Conservation (phyloP, 35 echinoderm and acorn worm genomes). For the Heliocidaris erythrogramma region DNA sequence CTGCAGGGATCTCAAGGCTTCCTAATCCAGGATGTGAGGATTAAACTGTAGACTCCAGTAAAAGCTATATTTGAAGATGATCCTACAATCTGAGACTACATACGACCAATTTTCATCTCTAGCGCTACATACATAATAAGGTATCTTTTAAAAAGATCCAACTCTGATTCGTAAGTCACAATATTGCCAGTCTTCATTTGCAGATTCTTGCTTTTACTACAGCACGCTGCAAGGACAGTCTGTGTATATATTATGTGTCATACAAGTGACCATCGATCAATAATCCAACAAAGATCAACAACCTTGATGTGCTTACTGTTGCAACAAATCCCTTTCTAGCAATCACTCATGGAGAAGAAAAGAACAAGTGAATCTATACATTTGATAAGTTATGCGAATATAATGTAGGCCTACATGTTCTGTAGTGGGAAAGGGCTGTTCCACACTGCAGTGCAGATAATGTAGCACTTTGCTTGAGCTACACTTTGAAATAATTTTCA, state of each 20-base stretch:
- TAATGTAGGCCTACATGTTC: no score
- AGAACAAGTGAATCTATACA: neutral
- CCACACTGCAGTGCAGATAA: no score
- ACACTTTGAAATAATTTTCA: no score
- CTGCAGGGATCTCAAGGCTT: neutral
- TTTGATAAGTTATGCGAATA: no score
- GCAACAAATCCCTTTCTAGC: neutral
- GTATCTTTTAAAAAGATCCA: no score
- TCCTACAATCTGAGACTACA: neutral
- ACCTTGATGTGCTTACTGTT: neutral
- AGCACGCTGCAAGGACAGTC: no score
- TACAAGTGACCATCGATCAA: neutral
- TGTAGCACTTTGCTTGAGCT: no score
- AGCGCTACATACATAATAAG: no score
- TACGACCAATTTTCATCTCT: neutral
- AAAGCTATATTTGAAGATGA: neutral
- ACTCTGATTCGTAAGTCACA: no score
- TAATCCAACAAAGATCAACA: neutral
- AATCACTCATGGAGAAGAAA: neutral
- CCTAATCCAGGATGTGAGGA: neutral
- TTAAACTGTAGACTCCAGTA: neutral
- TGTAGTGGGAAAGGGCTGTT: no score
- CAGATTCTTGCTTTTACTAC: no score
- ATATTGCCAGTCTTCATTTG: no score
- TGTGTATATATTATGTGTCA: neutral